Base-by-base conservation (phyloP, 2,113 vertebrate genomes). In the Myxocyprinus asiaticus region DNA sequence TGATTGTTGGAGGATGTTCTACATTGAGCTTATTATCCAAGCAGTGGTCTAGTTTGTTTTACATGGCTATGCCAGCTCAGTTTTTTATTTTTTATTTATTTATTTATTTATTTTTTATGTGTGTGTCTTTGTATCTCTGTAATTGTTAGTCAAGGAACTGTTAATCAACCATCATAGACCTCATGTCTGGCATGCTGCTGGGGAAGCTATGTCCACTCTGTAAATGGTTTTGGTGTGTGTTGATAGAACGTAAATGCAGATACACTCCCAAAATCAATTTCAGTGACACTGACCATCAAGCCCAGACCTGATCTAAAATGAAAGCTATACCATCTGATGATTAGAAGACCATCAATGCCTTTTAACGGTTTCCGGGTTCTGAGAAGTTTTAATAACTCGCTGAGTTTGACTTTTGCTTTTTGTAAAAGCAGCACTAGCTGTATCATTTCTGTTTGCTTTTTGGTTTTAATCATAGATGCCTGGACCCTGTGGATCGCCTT, bases 121-220 rank as follows among this genome's bases (percentile, higher is more conserved):
- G 22, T 33, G 1, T 80, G 78, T 72, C 1, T 69, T 67, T 50
- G 59, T 72, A 9, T 22, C 59, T 33, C 42, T 67, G 81, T 22
- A 56, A 33, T 47, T 15, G 47, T 91, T 86, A 88, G 84, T 87
- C 84, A 89, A 85, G 88, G 87, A 88, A 88, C 87, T 90, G 84
- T 90, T 93, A 93, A 92, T 92, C 91, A 92, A 91, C 90, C 90
- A 90, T 92, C 92, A 92, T 90, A 82, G 87, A 79, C 85, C 85
- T 87, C 83, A 83, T 87, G 84, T 83, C 14, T 74, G 81, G 85
- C 85, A 76, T 68, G 73, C 79, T 75, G 67, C 77, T 82, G 68
- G 67, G 84, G 68, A 85, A 85, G 81, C 67, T 76, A 85, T 71
- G 85, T 75, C 64, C 45, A 58, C 17, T 58, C 55, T 58, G 50